phyloP scores from a whole-genome alignment of 1,140 invertebrate genomes.

The Micrasema minimum region DNA sequence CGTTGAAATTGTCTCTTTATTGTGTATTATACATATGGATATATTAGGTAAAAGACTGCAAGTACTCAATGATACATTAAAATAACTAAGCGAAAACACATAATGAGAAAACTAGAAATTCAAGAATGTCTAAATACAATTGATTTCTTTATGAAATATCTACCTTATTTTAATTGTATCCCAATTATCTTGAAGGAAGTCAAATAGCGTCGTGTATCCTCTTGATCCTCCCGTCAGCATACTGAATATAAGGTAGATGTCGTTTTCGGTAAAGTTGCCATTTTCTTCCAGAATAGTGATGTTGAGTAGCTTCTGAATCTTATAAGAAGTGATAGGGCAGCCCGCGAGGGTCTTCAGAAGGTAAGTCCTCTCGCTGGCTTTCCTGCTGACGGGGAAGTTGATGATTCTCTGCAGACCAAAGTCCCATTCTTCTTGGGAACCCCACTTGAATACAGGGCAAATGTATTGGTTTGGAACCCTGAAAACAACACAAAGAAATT shows the following conservation, averaged over 20 bases:
- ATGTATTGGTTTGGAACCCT: constrained; percentile 79
- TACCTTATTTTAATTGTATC: constrained; percentile 72
- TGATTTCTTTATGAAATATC: background rate
- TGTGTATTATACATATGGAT: too few species aligned
- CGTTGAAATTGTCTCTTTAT: too few species aligned
- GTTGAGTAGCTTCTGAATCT: constrained; percentile 75
- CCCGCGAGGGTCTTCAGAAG: constrained; percentile 79
- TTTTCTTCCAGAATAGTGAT: constrained; percentile 74
- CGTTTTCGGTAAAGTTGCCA: constrained; percentile 77
- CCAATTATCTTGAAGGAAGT: constrained; percentile 76
- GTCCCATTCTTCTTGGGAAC: constrained; percentile 79
- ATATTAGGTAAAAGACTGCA: too few species aligned
- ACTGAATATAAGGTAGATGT: constrained; percentile 77
- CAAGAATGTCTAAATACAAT: too few species aligned
- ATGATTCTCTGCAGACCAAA: constrained; percentile 79
- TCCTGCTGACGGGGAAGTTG: constrained; percentile 74
- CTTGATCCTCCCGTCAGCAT: constrained; percentile 74
- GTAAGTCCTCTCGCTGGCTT: constrained; percentile 78
- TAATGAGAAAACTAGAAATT: too few species aligned
- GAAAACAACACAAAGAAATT: constrained; percentile 53
- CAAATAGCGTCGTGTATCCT: constrained; percentile 76
- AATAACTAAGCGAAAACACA: too few species aligned
- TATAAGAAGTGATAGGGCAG: constrained; percentile 74
- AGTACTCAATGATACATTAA: too few species aligned
- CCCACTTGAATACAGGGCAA: constrained; percentile 82